Conservation (phyloP, 2,888 invertebrate genomes). For the Hanleya hanleyi region DNA sequence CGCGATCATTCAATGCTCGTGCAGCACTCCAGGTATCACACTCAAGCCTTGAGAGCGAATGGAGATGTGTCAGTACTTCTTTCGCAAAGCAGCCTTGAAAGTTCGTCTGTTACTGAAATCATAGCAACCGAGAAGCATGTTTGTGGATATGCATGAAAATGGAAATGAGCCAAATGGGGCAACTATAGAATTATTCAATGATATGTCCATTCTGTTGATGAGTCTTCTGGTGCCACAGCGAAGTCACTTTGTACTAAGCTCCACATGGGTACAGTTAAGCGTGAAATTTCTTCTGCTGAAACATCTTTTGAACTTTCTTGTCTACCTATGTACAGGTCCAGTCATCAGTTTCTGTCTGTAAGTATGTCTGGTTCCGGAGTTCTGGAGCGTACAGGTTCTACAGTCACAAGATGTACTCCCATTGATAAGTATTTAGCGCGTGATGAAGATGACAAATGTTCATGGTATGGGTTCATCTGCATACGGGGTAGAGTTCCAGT, state of each 20-base stretch:
- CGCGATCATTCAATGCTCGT: slow-evolving; percentile 45
- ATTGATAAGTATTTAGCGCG: slow-evolving; percentile 33
- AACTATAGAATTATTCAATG: slow-evolving; percentile 31
- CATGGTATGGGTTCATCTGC: slow-evolving; percentile 18
- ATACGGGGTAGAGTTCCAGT: slow-evolving; percentile 16
- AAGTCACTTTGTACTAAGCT: slow-evolving; percentile 35
- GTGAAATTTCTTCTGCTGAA: slow-evolving; percentile 42
- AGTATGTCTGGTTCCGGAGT: slow-evolving; percentile 36
- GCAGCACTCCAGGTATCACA: slow-evolving; percentile 41
- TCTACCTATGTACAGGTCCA: no score
- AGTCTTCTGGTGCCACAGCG: no score
- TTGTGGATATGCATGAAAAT: slow-evolving; percentile 43
- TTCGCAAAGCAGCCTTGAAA: slow-evolving; percentile 36
- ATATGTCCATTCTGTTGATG: slow-evolving; percentile 14
- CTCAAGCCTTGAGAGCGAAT: slow-evolving; percentile 44
- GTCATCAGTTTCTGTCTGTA: slow-evolving; percentile 37
- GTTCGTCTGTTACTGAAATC: slow-evolving; percentile 42
- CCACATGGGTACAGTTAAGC: slow-evolving; percentile 38
- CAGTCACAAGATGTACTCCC: no score
- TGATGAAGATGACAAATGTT: slow-evolving; percentile 4
- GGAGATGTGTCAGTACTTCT: slow-evolving; percentile 44
- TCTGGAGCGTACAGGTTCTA: slow-evolving; percentile 25
- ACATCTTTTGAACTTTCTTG: slow-evolving; percentile 31
- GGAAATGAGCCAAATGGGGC: slow-evolving; percentile 42
- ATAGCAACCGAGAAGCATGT: slow-evolving; percentile 21